phyloP scores from a whole-genome alignment of 2,888 invertebrate genomes.

The Balanococcus diminutus region DNA sequence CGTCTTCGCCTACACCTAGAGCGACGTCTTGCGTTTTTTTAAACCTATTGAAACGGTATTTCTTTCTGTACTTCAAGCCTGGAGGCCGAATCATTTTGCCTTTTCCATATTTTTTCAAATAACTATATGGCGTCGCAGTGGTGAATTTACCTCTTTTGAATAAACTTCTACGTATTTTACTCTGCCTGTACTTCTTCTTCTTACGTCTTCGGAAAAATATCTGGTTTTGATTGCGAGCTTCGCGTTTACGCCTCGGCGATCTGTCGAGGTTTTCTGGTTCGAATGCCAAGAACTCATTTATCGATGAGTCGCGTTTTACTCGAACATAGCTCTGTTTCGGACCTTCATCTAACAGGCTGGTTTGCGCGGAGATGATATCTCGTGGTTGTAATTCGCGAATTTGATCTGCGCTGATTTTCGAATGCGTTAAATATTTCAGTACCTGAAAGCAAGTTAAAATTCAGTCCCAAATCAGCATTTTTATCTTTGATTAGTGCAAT shows the following conservation, averaged over 20 bases:
- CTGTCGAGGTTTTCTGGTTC: not conserved
- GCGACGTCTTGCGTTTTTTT: not conserved
- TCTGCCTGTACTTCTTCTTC: not conserved
- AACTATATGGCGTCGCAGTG: not conserved
- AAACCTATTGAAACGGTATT: not conserved
- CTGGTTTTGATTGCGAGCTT: not conserved
- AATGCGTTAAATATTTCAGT: not conserved
- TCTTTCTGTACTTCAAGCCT: not conserved
- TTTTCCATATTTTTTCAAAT: not conserved
- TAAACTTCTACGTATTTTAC: constrained; percentile 5
- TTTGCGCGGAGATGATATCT: not conserved
- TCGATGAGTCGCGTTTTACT: not conserved
- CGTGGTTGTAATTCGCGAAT: not conserved
- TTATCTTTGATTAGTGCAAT: not conserved
- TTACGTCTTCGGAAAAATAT: not conserved
- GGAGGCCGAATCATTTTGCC: not conserved
- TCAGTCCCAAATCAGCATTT: not conserved
- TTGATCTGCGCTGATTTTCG: not conserved
- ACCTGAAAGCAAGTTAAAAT: not conserved
- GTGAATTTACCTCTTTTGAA: not conserved
- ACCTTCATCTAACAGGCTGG: not conserved
- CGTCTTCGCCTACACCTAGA: not conserved
- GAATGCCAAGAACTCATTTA: not conserved
- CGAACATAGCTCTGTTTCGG: not conserved
- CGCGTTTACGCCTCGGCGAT: constrained; percentile 5